Conservation (phyloP, 2,797 vertebrate species). For the Tamandua tetradactyla region DNA sequence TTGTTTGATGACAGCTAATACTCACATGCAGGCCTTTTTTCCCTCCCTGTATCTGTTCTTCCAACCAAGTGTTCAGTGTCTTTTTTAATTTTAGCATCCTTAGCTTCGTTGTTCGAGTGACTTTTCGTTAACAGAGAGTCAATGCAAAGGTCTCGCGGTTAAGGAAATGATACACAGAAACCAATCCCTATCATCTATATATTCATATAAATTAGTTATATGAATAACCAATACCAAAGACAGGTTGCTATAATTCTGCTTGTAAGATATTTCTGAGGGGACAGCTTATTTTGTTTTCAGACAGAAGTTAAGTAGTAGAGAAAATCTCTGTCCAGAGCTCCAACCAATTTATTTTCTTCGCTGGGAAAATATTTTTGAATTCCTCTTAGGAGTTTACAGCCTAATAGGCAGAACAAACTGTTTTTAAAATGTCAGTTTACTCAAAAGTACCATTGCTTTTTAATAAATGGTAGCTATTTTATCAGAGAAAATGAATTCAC, state of each 20-base stretch:
- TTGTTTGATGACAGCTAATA: conserved; percentile 3
- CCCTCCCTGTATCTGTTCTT: background rate
- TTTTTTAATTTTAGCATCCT: background rate
- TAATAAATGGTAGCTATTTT: conserved; percentile 12
- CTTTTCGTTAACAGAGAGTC: background rate
- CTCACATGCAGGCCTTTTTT: background rate
- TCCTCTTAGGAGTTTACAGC: background rate
- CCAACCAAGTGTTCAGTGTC: background rate
- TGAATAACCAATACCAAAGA: background rate
- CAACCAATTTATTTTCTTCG: conserved; percentile 31
- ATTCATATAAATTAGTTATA: conserved; percentile 23
- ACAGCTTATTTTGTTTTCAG: background rate
- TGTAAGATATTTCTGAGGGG: background rate
- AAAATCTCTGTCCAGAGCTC: background rate
- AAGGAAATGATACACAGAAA: background rate
- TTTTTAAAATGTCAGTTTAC: conserved; percentile 24
- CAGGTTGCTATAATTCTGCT: background rate
- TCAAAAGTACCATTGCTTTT: conserved; percentile 21
- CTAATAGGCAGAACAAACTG: background rate
- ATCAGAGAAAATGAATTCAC: conserved; percentile 17
- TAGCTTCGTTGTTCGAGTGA: background rate
- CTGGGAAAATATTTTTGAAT: background rate
- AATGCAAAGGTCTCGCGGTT: background rate
- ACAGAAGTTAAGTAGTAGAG: background rate
- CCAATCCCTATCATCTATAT: background rate